Evolutionary conservation across 2,888 invertebrate genomes (phyloP), one percentile per base, ranked within the genome.

Genomic region (Eudasyphora cyanicolor): DNA sequence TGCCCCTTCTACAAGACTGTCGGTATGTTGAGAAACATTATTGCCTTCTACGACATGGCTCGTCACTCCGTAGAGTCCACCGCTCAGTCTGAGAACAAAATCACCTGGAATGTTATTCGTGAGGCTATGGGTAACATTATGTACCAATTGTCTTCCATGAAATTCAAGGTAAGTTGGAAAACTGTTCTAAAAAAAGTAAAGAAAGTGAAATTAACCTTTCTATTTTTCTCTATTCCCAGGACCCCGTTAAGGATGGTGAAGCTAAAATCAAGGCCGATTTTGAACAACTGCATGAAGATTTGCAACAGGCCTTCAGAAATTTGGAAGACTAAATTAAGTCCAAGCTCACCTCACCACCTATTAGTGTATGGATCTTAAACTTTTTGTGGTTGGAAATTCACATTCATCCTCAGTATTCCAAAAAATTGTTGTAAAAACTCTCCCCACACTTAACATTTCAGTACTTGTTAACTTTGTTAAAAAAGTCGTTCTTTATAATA

Each of bases 1-100:
- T 99, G 99, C 91, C 99, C 99, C 89, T 99, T 99, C 95, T 99
- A 99, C 95, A 99, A 99, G 94, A 99, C 99, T 17, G 98, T 98
- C 82, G 99, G 98, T 88, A 99, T 99, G 99, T 92, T 99, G 91
- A 96, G 95, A 92, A 99, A 99, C 94, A 98, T 99, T 93, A 98
- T 99, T 90, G 94, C 97, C 76, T 98, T 99, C 94, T 99, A 99
- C 93, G 99, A 99, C 93, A 96, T 99, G 96, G 96, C 99, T 42
- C 95, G 98, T 85, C 99, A 99, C 92, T 97, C 99, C 0, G 99
- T 99, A 1, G 99, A 99, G 93, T 96, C 97, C 85, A 99, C 99
- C 32, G 98, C 99, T 76, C 99, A 99, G 93, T 98, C 98, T 57
- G 99, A 99, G 92, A 98, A 99, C 94, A 99, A 99, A 94, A 96